Percentiles rank a stretch among this genome's conserved stretches.
Evolutionary conservation across 2,113 vertebrate species (phyloP).

Genomic region (Hydrochoerus hydrochaeris): DNA sequence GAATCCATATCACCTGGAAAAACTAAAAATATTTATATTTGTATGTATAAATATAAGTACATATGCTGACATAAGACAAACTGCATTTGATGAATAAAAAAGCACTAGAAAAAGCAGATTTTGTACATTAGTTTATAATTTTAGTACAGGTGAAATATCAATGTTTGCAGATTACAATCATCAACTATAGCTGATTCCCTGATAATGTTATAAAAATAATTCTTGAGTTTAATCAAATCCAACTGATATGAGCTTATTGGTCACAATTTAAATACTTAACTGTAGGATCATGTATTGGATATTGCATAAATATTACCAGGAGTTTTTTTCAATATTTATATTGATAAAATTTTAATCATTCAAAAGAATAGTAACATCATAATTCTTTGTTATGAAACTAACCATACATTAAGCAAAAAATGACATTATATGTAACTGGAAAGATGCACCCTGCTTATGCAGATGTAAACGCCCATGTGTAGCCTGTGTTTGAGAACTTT

Average conservation of each 20-base stretch:
- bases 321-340: neutral
- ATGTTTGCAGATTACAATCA: neutral
- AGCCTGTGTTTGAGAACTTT: neutral
- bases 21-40: neutral
- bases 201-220: neutral
- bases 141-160: neutral
- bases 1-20: neutral
- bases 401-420: neutral
- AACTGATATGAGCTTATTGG: neutral
- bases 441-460: neutral
- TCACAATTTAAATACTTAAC: neutral
- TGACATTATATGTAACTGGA: neutral
- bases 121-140: neutral
- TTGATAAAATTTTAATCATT: neutral
- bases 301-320: neutral
- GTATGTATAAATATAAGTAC: no score
- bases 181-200: neutral
- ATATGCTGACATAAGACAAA: neutral
- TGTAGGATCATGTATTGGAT: neutral
- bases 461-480: neutral
- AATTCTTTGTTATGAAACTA: neutral
- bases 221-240: neutral
- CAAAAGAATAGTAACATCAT: neutral
- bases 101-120: neutral
- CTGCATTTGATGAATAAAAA: neutral